Percentiles rank a stretch among this genome's conserved stretches.
Conservation (phyloP, 2,888 invertebrate genomes). For the Tiliacea aurago region DNA sequence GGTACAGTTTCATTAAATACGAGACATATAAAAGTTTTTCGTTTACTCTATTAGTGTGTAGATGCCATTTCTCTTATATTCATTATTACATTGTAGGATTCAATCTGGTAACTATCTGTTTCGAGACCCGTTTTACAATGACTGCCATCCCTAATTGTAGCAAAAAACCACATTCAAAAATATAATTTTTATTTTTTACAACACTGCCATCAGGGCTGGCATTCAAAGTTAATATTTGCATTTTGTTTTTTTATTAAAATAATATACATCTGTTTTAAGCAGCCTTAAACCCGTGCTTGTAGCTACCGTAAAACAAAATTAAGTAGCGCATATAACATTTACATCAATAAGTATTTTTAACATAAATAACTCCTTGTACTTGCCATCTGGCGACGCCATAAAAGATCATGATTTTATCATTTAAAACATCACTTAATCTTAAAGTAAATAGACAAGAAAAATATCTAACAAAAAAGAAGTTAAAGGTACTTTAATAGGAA, state of each 20-base stretch:
- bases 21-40: conserved; percentile 11
- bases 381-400: conserved; percentile 68
- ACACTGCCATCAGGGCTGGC: conserved; percentile 70
- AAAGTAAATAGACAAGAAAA: conserved; percentile 78
- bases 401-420: conserved; percentile 83
- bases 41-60: conserved; percentile 66
- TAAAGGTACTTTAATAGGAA: conserved; percentile 89
- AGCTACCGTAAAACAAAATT: conserved; percentile 78
- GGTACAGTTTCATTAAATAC: conserved; percentile 34
- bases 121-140: conserved; percentile 85
- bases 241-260: conserved; percentile 65
- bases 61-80: conserved; percentile 68
- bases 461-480: conserved; percentile 81
- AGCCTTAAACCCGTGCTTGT: conserved; percentile 83
- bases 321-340: conserved; percentile 79
- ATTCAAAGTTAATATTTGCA: conserved; percentile 66
- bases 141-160: conserved; percentile 73
- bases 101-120: conserved; percentile 88
- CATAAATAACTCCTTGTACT: conserved; percentile 85
- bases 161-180: conserved; percentile 60
- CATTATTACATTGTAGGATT: conserved; percentile 82
- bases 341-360: conserved; percentile 71
- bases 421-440: conserved; percentile 75
- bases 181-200: conserved; percentile 53
- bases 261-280: conserved; percentile 76